Evolutionary conservation across 2,113 vertebrate species (phyloP), one percentile per base, ranked within the genome.

Genomic region (Poecile atricapillus): DNA sequence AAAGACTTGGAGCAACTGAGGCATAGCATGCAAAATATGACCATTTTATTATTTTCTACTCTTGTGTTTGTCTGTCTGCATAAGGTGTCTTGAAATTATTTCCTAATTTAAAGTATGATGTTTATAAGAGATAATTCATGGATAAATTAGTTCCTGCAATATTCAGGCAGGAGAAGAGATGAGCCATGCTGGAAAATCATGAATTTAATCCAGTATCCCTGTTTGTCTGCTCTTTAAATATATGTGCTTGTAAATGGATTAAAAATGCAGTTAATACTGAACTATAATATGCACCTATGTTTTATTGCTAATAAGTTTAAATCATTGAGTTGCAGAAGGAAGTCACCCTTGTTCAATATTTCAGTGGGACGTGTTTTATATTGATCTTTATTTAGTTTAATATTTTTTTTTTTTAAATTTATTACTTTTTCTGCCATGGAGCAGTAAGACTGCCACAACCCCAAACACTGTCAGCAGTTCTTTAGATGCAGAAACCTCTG

Each of bases 241-340:
- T 31, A 67, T 12, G 15, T 64, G 28, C 20, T 65, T 89, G 20
- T 41, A 53, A 87, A 70, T 64, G 21, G 22, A 37, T 62, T 39
- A 27, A 81, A 87, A 91, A 65, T 80, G 13, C 23, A 58, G n/a
- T 74, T 60, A 59, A 62, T 69, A n/a, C 9, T 68, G 67, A 58
- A 73, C 46, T 70, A 30, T 69, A 75, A 30, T 35, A 11, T 31
- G 18, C 67, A 82, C 80, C 10, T 80, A 4, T 89, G 44, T 43
- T 87, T 94, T 71, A 78, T 49, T 87, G 28, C 35, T 87, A 78
- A 15, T 70, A 67, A 63, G 25, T 59, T 81, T 33, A 89, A 74
- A 52, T 41, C 9, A 41, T 35, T 74, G n/a, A 28, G 21, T n/a
- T 75, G 33, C 56, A 46, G 12, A 11, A 70, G 27, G 43, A 55